Evolutionary conservation across 2,113 vertebrate species (phyloP).

Genomic region (Petrocephalus microphthalmus): DNA sequence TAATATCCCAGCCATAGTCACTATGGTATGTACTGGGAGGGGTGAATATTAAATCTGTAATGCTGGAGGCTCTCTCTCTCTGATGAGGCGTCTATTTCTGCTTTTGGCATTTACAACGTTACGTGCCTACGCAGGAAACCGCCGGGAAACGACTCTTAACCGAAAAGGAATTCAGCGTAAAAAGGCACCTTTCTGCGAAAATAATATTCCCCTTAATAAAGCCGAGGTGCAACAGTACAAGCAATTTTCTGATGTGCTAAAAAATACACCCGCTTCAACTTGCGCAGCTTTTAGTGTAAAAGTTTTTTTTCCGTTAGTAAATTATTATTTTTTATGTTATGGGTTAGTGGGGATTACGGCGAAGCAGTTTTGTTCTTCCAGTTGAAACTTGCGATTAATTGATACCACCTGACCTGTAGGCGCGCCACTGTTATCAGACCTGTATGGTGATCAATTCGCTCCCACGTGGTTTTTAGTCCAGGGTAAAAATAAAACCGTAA

Average conservation of each 20-base stretch:
- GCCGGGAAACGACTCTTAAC: not conserved
- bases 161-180: not conserved
- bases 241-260: not conserved
- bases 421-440: not conserved
- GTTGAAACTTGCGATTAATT: not conserved
- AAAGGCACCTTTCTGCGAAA: not conserved
- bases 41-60: constrained; percentile 25
- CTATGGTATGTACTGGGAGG: not conserved
- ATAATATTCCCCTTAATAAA: not conserved
- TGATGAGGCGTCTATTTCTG: not conserved
- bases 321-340: not conserved
- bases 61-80: not conserved
- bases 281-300: not conserved
- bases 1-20: not conserved
- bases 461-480: not conserved
- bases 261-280: not conserved
- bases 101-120: not conserved
- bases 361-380: not conserved
- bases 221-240: not conserved
- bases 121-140: not conserved
- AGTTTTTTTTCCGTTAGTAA: not conserved
- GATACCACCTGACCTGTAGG: not conserved
- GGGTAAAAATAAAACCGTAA: not conserved
- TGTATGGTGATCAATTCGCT: not conserved
- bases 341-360: not conserved